Base-by-base conservation (phyloP, 2,888 invertebrate species). In the Labia minor region DNA sequence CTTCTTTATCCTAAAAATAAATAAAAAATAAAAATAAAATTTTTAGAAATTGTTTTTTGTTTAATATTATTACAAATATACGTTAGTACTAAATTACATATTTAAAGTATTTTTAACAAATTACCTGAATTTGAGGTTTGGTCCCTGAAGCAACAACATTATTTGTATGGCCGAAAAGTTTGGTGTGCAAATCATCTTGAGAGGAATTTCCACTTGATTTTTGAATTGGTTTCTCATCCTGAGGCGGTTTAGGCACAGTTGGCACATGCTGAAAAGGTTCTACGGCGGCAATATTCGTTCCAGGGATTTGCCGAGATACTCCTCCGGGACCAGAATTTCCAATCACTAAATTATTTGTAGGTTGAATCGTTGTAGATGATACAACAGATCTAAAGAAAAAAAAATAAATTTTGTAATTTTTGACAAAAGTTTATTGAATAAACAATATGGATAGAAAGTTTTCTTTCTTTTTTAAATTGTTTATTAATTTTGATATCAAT, bases 241-340 rank as follows among this genome's bases (percentile, higher is more conserved):
- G 21, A 63, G 37, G 67, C 61, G 65, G 63, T 63, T 68, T 64
- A 61, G 67, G 11, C 19, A 21, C 67, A 65, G 66, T 19, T 66
- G 92, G 92, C 73, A 91, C 88, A 74, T 92, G 92, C 74, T 91
- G 90, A 76, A 90, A 92, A 1, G 92, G 92, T 76, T 92, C 92
- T 37, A 92, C 89, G 63, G 92, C 92, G 18, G 92, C 92, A 69
- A 92, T 87, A 78, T 92, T 91, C 66, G 89, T 89, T 64, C 89
- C 81, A 6, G 86, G 80, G 72, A 83, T 82, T 21, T 80, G 78
- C 20, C 68, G 67, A 19, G 61, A 18, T 37, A 68, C 72, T 8
- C 73, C 72, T 8, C 72, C 71, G 20, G 61, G 65, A 3, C 37
- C 21, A 37, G 61, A 26, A 26, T 26, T 33, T n/a, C 66, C 63